Evolutionary conservation across 2,113 vertebrate genomes (phyloP).

Genomic region (Poeciliopsis retropinna): DNA sequence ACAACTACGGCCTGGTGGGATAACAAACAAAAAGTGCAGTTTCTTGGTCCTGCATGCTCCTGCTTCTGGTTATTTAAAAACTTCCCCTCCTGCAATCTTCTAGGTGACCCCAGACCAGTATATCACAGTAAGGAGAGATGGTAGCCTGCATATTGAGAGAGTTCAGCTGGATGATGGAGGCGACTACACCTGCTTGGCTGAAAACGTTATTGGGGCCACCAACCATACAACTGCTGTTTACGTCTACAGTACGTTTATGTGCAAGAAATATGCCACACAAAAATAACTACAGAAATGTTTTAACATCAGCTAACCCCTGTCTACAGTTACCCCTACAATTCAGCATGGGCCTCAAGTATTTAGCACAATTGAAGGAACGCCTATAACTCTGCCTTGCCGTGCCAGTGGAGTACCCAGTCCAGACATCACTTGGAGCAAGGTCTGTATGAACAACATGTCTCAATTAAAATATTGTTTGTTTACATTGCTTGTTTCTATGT

Average conservation of each 20-base stretch:
- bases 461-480: neutral
- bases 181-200: conserved; percentile 90
- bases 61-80: neutral
- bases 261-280: too few species aligned
- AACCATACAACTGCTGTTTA: conserved; percentile 87
- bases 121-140: conserved; percentile 86
- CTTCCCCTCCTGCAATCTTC: neutral
- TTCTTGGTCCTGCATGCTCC: neutral
- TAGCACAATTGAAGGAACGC: conserved; percentile 90
- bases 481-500: too few species aligned
- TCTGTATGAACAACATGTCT: conserved; percentile 55
- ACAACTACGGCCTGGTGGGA: conserved; percentile 87
- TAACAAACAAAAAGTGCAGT: neutral
- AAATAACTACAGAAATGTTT: neutral
- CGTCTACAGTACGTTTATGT: conserved; percentile 81
- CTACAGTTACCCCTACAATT: conserved; percentile 90
- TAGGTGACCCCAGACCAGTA: conserved; percentile 90
- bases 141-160: conserved; percentile 93
- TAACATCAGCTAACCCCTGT: neutral
- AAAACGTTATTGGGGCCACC: conserved; percentile 85
- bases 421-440: conserved; percentile 92
- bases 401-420: conserved; percentile 89
- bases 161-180: conserved; percentile 87
- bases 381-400: conserved; percentile 89
- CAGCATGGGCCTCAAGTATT: conserved; percentile 95